Base-by-base conservation (phyloP, 2,888 invertebrate genomes). In the Teleogryllus oceanicus region DNA sequence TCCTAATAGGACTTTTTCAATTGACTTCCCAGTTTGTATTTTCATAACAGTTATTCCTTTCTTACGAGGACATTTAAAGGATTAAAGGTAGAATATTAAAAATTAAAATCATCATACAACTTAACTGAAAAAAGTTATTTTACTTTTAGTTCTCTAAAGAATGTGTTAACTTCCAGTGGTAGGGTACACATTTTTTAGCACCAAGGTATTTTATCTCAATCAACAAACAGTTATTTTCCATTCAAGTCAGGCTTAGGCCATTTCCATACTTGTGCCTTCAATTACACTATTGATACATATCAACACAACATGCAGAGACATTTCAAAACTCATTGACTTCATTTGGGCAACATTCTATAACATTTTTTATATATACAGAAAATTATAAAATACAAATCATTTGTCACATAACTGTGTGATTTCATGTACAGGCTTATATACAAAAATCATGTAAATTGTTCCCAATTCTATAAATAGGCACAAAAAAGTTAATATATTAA, bases 381-480 rank as follows among this genome's bases (percentile, higher is more conserved):
- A 62, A 62, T 62, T 62, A 62, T 62, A 62, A 62, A 62, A 62
- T 62, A 62, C 62, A 62, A 62, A 62, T 62, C n/a, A 62, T 62
- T n/a, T 62, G 62, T 18, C 62, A 62, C 62, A 62, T n/a, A 62
- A 62, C 62, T 62, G 13, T 62, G 37, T 37, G 37, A 37, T 62
- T 18, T 16, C 16, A 62, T 62, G 62, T 62, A 62, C 62, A 62
- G 62, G 16, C n/a, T 5, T 62, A 62, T 62, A 62, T 62, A 62
- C 62, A 62, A 62, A 62, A 62, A 62, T 18, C 62, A n/a, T 62
- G n/a, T 18, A 62, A 62, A 18, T 62, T 62, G 16, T 62, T 62
- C n/a, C 16, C 62, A 13, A 62, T 62, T 62, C n/a, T 62, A 62
- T 62, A 18, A 62, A 62, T 62, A 62, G 62, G 62, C 62, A 62